A percentile compares a stretch with the other conserved stretches of the same genome.
These are phyloP conservation scores for Acleris cristana DNA, from an alignment of 2,888 invertebrate genomes.

Conservation along the genomic window DNA sequence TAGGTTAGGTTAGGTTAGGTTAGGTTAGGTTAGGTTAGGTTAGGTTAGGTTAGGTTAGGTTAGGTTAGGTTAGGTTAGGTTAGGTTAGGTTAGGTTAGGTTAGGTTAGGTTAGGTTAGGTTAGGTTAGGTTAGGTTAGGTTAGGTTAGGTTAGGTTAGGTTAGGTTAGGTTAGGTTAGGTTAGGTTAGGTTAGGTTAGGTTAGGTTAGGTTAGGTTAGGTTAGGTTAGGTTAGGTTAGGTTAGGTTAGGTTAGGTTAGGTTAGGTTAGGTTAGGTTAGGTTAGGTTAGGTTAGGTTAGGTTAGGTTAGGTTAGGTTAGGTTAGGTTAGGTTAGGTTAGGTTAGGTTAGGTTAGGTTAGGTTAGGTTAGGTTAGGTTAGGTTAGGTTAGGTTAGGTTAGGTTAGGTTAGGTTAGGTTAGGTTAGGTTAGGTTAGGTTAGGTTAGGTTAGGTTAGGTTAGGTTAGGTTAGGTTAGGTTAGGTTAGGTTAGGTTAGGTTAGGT, in stretches of 20 bases:
- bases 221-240: no score
- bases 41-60: constrained; percentile 18
- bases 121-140: background rate
- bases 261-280: no score
- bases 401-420: no score
- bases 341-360: no score
- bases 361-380: no score
- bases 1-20: constrained; percentile 18
- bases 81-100: constrained; percentile 17
- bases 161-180: constrained; percentile 34
- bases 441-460: constrained; percentile 33
- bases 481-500: constrained; percentile 4
- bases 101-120: constrained; percentile 9
- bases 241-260: no score
- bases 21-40: constrained; percentile 18
- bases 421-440: no score
- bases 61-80: constrained; percentile 17
- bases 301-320: no score
- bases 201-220: constrained; percentile 19
- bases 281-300: no score
- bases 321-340: no score
- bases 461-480: constrained; percentile 33
- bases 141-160: constrained; percentile 22
- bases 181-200: constrained; percentile 30
- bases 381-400: no score